phyloP scores from a whole-genome alignment of 1,140 invertebrate genomes.

The Phymorhynchus buccinoides region DNA sequence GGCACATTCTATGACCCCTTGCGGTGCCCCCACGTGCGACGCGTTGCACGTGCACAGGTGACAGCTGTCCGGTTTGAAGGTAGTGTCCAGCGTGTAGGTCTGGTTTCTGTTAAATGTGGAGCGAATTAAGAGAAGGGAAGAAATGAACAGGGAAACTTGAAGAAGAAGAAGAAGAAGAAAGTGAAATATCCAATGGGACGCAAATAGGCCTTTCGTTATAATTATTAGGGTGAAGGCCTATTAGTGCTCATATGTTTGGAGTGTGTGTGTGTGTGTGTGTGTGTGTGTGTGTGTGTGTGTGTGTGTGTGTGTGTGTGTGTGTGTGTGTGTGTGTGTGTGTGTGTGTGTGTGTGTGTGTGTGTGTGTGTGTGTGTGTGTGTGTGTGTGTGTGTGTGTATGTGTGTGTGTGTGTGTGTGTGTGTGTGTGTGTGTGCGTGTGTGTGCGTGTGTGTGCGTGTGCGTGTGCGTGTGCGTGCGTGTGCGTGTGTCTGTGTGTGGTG shows the following conservation, averaged over 20 bases:
- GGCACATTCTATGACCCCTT: slow-evolving; percentile 21
- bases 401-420: no score
- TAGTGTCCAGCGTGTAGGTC: background rate
- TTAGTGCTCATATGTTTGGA: no score
- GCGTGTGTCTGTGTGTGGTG: background rate
- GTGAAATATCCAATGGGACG: no score
- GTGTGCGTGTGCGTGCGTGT: background rate
- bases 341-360: background rate
- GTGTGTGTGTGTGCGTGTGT: background rate
- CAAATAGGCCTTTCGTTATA: no score
- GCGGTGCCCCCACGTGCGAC: background rate
- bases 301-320: no score
- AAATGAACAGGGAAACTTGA: no score
- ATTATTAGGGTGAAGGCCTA: no score
- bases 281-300: background rate
- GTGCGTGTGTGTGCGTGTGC: background rate
- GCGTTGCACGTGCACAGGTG: slow-evolving; percentile 26
- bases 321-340: no score
- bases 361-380: background rate
- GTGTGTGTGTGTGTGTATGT: no score
- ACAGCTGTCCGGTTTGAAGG: background rate
- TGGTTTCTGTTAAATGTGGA: no score
- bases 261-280: background rate
- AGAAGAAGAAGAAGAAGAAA: no score
- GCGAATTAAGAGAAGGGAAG: no score